Conservation (phyloP, 2,888 invertebrate species). For the Thymelicus sylvestris region DNA sequence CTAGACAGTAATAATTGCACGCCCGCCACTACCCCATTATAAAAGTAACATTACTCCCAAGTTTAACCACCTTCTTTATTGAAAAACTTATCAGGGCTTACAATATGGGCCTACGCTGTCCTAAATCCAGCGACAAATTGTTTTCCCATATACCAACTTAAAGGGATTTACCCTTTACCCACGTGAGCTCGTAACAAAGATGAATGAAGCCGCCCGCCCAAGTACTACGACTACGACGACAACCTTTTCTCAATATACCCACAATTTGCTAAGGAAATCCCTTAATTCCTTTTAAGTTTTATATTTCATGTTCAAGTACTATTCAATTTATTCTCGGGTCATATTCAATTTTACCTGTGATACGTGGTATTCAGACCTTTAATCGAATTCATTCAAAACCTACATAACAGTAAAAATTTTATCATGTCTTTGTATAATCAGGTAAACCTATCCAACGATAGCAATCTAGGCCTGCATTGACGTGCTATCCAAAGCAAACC, state of each 20-base stretch:
- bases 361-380: no score
- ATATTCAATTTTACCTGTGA: no score
- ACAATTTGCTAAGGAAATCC: constrained; percentile 4
- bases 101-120: constrained; percentile 15
- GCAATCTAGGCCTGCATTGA: no score
- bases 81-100: constrained; percentile 33
- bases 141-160: constrained; percentile 32
- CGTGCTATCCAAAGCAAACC: no score
- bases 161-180: constrained; percentile 36
- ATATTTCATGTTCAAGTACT: neutral
- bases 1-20: no score
- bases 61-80: constrained; percentile 21
- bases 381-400: no score
- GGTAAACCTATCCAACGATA: no score
- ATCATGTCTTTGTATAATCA: no score
- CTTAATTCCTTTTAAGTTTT: constrained; percentile 5
- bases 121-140: constrained; percentile 33
- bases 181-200: constrained; percentile 36
- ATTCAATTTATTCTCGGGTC: no score
- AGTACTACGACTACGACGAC: constrained; percentile 25
- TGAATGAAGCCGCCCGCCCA: constrained; percentile 28
- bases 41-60: constrained; percentile 12
- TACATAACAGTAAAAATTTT: no score
- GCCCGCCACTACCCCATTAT: neutral
- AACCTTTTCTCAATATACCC: constrained; percentile 30